Conservation (phyloP, 2,113 vertebrate genomes). For the Ammodytes marinus region DNA sequence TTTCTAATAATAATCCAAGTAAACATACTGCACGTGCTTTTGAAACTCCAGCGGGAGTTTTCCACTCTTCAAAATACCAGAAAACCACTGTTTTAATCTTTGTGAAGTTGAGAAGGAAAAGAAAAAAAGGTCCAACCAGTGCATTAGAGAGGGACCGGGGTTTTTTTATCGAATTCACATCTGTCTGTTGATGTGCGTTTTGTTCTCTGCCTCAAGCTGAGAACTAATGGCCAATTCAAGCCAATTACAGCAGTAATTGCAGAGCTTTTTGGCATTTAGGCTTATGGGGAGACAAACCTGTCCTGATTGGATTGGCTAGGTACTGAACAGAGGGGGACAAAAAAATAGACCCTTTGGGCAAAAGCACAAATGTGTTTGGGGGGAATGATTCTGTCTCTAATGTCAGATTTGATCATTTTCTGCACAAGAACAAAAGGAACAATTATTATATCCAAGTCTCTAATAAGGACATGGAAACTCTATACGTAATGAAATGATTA, state of each 20-base stretch:
- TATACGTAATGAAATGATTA: neutral
- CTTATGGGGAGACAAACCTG: conserved; percentile 42
- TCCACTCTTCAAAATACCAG: neutral
- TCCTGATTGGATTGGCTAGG: conserved; percentile 41
- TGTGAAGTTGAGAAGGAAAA: neutral
- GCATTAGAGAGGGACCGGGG: conserved; percentile 7
- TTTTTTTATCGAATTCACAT: conserved; percentile 50
- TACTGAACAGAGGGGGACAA: conserved; percentile 35
- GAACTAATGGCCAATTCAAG: conserved; percentile 60
- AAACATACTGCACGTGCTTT: neutral
- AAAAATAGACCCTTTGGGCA: conserved; percentile 38
- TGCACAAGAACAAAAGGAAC: neutral
- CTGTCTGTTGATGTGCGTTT: conserved; percentile 43
- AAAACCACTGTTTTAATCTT: neutral
- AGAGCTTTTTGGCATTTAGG: conserved; percentile 56
- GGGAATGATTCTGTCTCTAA: neutral
- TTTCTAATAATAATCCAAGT: neutral
- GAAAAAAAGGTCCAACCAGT: neutral
- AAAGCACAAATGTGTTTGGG: conserved; percentile 14
- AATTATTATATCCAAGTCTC: neutral
- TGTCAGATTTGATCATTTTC: conserved; percentile 13
- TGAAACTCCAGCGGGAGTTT: neutral
- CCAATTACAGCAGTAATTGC: conserved; percentile 61
- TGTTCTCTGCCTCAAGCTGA: conserved; percentile 45
- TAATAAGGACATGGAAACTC: neutral